Conservation (phyloP, 2,888 invertebrate genomes). For the Scaptomyza cyrtandrae region DNA sequence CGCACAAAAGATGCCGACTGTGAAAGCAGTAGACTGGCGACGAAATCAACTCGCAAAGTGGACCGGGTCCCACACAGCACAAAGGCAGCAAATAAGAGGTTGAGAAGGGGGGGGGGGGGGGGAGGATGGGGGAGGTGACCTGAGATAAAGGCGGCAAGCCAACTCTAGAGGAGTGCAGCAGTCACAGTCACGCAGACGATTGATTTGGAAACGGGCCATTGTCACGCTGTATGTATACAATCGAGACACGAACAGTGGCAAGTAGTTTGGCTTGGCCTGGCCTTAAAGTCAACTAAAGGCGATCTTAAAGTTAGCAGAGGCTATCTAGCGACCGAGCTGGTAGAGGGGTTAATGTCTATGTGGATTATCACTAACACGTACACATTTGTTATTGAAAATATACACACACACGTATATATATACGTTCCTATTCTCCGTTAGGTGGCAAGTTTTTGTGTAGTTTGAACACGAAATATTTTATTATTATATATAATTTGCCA, state of each 20-base stretch:
- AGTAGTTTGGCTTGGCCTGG: constrained; percentile 15
- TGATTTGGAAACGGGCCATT: constrained; percentile 73
- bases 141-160: background rate
- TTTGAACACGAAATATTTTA: constrained; percentile 81
- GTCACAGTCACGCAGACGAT: constrained; percentile 73
- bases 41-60: constrained; percentile 42
- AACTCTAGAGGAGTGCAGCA: background rate
- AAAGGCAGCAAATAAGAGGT: constrained; percentile 7
- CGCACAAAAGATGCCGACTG: constrained; percentile 57
- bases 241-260: constrained; percentile 25
- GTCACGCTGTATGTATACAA: constrained; percentile 65
- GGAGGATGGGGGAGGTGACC: background rate
- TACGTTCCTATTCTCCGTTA: constrained; percentile 14
- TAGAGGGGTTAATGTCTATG: constrained; percentile 29
- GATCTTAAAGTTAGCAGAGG: constrained; percentile 23
- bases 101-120: background rate
- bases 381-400: constrained; percentile 59
- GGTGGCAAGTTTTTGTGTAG: constrained; percentile 58
- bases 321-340: background rate
- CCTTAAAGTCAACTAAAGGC: constrained; percentile 51
- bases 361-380: constrained; percentile 65
- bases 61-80: constrained; percentile 13
- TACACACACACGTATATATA: constrained; percentile 12
- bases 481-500: constrained; percentile 81
- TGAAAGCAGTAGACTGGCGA: constrained; percentile 14